Conservation (phyloP, 2,888 invertebrate genomes). For the Enoplolaimus lenunculus region DNA sequence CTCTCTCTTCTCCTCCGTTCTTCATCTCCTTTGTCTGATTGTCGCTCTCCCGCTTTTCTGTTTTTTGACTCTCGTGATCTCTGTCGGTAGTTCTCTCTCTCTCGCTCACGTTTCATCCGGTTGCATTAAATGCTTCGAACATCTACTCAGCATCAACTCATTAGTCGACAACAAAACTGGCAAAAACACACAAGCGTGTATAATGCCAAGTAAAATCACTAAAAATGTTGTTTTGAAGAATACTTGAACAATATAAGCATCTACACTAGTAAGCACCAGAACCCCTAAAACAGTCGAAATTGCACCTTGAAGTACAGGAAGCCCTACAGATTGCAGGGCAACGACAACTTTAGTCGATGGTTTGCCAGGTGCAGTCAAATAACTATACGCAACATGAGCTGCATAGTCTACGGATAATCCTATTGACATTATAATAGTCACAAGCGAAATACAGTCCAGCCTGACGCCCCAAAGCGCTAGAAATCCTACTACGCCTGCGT, state of each 20-base stretch:
- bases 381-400: constrained; percentile 84
- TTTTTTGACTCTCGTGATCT: no score
- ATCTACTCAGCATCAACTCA: no score
- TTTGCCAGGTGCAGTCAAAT: constrained; percentile 58
- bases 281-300: constrained; percentile 78
- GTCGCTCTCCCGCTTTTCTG: no score
- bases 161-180: constrained; percentile 44
- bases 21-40: no score
- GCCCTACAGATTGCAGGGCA: constrained; percentile 68
- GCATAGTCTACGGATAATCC: constrained; percentile 51
- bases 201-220: constrained; percentile 75
- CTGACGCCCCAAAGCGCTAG: constrained; percentile 86
- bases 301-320: constrained; percentile 81
- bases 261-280: constrained; percentile 63
- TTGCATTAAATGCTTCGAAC: no score
- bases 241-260: constrained; percentile 65
- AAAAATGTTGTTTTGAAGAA: constrained; percentile 91
- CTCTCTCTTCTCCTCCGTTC: no score
- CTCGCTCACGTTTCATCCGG: no score
- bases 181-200: constrained; percentile 72
- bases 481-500: constrained; percentile 79
- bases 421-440: constrained; percentile 88
- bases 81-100: no score
- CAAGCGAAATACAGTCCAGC: constrained; percentile 66
- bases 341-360: constrained; percentile 63